A percentile compares a stretch with the other conserved stretches of the same genome.
Conservation (phyloP, 2,797 vertebrate species). For the Falco novaeseelandiae region DNA sequence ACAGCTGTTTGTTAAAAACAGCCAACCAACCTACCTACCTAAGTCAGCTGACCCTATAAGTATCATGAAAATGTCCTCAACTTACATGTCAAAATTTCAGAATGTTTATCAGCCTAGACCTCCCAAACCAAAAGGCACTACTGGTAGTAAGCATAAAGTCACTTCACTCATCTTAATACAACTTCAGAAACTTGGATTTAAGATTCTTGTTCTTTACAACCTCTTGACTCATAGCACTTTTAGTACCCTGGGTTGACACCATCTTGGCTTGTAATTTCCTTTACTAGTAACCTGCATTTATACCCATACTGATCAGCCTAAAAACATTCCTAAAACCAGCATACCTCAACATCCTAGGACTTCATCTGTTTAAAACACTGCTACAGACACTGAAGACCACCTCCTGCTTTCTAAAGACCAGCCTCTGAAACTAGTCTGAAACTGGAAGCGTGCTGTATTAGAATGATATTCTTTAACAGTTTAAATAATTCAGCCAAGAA, state of each 20-base stretch:
- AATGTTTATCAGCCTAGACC: not conserved
- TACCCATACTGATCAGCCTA: not conserved
- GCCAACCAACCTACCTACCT: not conserved
- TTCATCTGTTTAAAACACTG: not conserved
- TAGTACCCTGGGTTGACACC: not conserved
- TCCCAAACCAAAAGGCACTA: not conserved
- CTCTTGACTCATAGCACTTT: not conserved
- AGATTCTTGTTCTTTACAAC: not conserved
- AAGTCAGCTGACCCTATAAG: not conserved
- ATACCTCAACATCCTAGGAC: not conserved
- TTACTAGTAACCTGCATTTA: not conserved
- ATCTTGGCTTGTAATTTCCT: not conserved
- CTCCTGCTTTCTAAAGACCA: not conserved
- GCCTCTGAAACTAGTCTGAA: not conserved
- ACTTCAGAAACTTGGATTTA: not conserved
- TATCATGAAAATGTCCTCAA: not conserved
- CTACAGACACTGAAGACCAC: not conserved
- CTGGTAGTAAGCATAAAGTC: not conserved
- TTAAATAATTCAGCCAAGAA: conserved; percentile 2
- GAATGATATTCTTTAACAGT: not conserved
- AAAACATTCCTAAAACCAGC: not conserved
- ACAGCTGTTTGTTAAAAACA: not conserved
- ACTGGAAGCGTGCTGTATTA: not conserved
- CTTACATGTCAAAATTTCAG: not conserved
- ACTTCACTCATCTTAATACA: not conserved